These are phyloP conservation scores for Paratrypauchen microcephalus DNA, from an alignment of 2,797 vertebrate genomes.

Conservation along the genomic window DNA sequence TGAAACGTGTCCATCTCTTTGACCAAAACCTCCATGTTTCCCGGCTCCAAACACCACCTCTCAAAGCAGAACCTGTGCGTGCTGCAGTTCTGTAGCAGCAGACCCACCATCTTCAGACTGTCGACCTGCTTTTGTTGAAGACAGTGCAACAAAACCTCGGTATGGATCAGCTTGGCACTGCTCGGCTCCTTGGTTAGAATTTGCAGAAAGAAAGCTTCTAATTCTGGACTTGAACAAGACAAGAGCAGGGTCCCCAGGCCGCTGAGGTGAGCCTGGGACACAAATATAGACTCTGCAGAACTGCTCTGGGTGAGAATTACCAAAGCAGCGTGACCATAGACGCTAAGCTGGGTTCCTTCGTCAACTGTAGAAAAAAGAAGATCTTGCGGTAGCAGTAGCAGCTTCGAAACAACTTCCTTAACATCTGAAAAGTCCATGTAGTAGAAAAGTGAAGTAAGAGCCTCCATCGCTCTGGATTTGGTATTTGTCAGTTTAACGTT, in stretches of 20 bases:
- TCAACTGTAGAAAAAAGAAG: slow-evolving; percentile 64
- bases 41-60: slow-evolving; percentile 81
- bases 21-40: slow-evolving; percentile 57
- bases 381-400: slow-evolving; percentile 82
- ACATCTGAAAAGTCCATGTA: slow-evolving; percentile 77
- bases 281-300: slow-evolving; percentile 56
- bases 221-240: slow-evolving; percentile 71
- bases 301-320: slow-evolving; percentile 76
- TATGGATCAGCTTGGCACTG: slow-evolving; percentile 70
- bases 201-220: slow-evolving; percentile 80
- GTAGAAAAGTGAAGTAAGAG: slow-evolving; percentile 76
- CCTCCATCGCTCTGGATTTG: slow-evolving; percentile 74
- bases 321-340: slow-evolving; percentile 79
- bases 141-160: slow-evolving; percentile 80
- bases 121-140: slow-evolving; percentile 68
- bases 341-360: slow-evolving; percentile 63
- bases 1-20: slow-evolving; percentile 71
- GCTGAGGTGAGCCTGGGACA: slow-evolving; percentile 78
- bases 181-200: slow-evolving; percentile 76
- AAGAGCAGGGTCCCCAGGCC: slow-evolving; percentile 81
- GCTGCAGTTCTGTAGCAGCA: slow-evolving; percentile 80
- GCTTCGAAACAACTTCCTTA: slow-evolving; percentile 76
- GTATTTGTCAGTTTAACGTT: slow-evolving; percentile 39
- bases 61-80: slow-evolving; percentile 87
- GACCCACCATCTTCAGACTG: slow-evolving; percentile 56